Base-by-base conservation (phyloP, 30 jellyfish, hydroid and myxozoan genomes). In the Catostylus mosaicus region DNA sequence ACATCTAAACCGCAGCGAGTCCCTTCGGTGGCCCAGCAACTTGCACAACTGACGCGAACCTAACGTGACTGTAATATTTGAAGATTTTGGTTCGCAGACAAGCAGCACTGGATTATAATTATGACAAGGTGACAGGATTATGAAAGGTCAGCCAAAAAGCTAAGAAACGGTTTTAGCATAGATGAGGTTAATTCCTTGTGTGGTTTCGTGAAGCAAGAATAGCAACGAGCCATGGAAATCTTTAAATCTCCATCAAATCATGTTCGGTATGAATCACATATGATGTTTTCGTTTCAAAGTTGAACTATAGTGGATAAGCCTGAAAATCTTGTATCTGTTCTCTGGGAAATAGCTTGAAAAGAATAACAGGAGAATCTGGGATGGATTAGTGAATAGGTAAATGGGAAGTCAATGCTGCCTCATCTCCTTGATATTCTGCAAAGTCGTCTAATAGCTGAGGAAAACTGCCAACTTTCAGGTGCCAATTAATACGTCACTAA, bases 61-160 rank as follows among this genome's bases (percentile, higher is more conserved):
- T 52, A 52, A n/a, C 23, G 67, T 52, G 29, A 52, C 67, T 52
- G 67, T 52, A 52, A 6, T n/a, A 52, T 7, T 7, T 52, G 8
- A 7, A 20, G 67, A 52, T 52, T 10, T 3, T 4, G 8, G 67
- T 9, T 52, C 67, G 29, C 30, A 52, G 67, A 16, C 67, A 16
- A 26, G 30, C 30, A 52, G 67, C 67, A 52, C 23, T 52, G 29
- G 67, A 52, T 52, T 7, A 20, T 20, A 26, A 20, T 20, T 3
- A n/a, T 7, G 7, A 52, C 29, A n/a, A 7, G 67, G 86, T 51
- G 54, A 75, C 54, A 19, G 65, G 75, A 75, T 18, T 29, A 52
- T 19, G 23, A 32, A 19, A 75, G 86, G 86, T 75, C 75, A 59
- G 67, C 86, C 86, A 75, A 75, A 27, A 75, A 75, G 86, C 16